Evolutionary conservation across 2,797 vertebrate genomes (phyloP), one percentile per base, ranked within the genome.

Genomic region (Balearica regulorum): DNA sequence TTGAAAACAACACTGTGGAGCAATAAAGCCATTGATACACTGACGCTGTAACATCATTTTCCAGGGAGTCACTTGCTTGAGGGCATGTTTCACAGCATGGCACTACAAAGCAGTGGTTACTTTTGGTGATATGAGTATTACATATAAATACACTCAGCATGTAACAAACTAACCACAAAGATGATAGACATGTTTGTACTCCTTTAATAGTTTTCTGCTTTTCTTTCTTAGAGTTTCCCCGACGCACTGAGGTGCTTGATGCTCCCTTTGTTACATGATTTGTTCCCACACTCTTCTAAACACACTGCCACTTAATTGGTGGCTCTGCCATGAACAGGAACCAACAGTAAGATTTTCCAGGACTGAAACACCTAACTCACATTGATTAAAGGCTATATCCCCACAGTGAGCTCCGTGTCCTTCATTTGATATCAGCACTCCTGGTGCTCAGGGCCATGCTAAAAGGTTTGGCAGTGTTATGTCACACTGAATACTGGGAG

Each of bases 61-160:
- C 89, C 22, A 13, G 91, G 79, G 84, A 96, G 90, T 90, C 71
- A 73, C 70, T 96, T 91, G 87, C 92, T 76, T 58, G 64, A 96
- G 95, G 93, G 92, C 83, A 83, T 92, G 88, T 94, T 96, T 95
- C 94, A 94, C 93, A 95, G 77, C 82, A 65, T 53, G 92, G 66
- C 66, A 64, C 64, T 89, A 79, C 79, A 96, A 93, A 94, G 82
- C 81, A 84, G 33, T 87, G 92, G 95, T 90, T 89, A 87, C 94
- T 95, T 94, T 96, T 83, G 83, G 85, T 90, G 82, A 68, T 94
- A 85, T 31, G 83, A 94, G 71, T 84, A 81, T 94, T 95, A 83
- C 70, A 80, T 55, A 96, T 77, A 96, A 92, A 91, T 85, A 81
- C 41, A 95, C 94, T 87, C 96, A 95, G 82, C 57, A 85, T 87